Conservation (phyloP, 2,113 vertebrate species). For the Andinoacara biseriatus region DNA sequence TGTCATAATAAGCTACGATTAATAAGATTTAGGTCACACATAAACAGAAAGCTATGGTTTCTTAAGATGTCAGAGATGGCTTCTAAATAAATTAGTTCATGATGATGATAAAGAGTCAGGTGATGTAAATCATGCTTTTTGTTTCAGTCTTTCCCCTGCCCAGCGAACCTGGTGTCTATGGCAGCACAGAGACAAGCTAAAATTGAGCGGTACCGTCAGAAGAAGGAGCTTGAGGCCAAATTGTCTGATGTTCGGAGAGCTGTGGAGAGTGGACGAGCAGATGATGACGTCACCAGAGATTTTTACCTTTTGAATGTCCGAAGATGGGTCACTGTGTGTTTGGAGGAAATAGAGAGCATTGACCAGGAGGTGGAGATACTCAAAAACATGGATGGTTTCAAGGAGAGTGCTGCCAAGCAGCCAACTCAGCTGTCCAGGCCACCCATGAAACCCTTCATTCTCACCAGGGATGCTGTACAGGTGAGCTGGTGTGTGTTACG, state of each 20-base stretch:
- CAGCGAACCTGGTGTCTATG: conserved; percentile 84
- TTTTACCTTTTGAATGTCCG: conserved; percentile 87
- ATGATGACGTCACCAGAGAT: conserved; percentile 87
- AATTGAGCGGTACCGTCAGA: conserved; percentile 90
- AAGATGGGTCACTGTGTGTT: conserved; percentile 84
- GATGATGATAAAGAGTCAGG: too few species aligned
- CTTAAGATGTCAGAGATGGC: not conserved
- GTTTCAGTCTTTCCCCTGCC: conserved; percentile 40
- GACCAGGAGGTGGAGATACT: conserved; percentile 91
- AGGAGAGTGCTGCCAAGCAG: conserved; percentile 50
- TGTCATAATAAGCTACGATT: too few species aligned
- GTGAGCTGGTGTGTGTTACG: conserved; percentile 37
- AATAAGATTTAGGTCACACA: too few species aligned
- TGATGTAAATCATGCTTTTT: not conserved
- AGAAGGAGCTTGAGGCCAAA: conserved; percentile 88
- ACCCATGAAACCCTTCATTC: conserved; percentile 90
- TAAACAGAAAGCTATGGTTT: too few species aligned
- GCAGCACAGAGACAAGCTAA: conserved; percentile 88
- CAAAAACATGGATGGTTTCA: conserved; percentile 79
- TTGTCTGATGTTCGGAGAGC: conserved; percentile 79
- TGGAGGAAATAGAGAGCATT: conserved; percentile 93
- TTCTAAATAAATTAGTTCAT: not conserved
- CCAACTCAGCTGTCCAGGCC: conserved; percentile 63
- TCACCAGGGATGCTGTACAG: conserved; percentile 88
- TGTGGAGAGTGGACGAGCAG: conserved; percentile 85